Conservation (phyloP, 2,113 vertebrate species). For the Sigmodon hispidus region DNA sequence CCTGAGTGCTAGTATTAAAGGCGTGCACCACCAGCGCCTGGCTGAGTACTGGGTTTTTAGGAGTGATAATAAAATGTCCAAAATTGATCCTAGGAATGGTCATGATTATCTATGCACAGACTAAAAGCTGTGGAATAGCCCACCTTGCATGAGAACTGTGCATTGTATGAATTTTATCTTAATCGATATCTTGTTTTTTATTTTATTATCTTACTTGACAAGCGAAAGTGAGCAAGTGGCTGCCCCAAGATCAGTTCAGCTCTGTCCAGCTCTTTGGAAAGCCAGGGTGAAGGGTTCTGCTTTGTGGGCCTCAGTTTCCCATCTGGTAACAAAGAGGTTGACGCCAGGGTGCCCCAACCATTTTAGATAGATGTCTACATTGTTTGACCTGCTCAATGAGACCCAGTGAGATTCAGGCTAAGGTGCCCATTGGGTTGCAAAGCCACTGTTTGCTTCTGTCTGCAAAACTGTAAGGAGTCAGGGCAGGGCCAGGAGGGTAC, state of each 20-base stretch:
- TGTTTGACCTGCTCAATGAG: background rate
- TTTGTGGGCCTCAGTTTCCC: background rate
- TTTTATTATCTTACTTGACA: background rate
- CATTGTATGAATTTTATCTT: background rate
- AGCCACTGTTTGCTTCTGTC: background rate
- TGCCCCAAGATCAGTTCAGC: background rate
- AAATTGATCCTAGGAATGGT: background rate
- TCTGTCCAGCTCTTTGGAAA: background rate
- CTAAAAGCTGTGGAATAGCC: background rate
- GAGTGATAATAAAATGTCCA: background rate
- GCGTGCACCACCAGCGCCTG: background rate
- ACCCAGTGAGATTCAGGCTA: background rate
- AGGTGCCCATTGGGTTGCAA: background rate
- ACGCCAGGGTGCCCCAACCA: background rate
- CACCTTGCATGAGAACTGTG: background rate
- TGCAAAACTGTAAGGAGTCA: background rate
- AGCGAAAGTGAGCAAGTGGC: background rate
- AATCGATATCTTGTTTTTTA: background rate
- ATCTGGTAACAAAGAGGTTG: background rate
- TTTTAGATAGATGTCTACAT: background rate
- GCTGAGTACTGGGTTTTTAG: background rate
- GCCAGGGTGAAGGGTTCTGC: background rate
- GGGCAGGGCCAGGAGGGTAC: background rate
- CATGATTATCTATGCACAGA: background rate
- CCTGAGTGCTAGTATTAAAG: background rate